phyloP scores from a whole-genome alignment of 2,797 vertebrate genomes.

The Danio choprae region DNA sequence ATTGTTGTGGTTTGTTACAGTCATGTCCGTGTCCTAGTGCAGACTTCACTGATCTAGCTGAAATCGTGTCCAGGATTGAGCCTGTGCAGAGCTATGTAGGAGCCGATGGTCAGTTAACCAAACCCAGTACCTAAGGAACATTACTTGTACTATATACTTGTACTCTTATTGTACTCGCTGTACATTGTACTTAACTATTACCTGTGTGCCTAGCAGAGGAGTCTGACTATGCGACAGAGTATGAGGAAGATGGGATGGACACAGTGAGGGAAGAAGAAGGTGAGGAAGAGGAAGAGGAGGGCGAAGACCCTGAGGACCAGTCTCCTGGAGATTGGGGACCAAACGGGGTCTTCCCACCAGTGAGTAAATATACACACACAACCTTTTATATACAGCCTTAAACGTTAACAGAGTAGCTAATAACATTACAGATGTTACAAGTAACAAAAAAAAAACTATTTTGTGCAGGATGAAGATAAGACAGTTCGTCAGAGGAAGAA shows the following conservation, averaged over 20 bases:
- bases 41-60: slow-evolving; percentile 94
- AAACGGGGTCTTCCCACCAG: slow-evolving; percentile 80
- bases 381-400: neutral
- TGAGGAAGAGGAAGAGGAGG: slow-evolving; percentile 78
- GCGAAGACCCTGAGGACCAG: slow-evolving; percentile 80
- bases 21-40: slow-evolving; percentile 83
- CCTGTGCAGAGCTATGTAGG: slow-evolving; percentile 87
- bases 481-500: slow-evolving; percentile 76
- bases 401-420: neutral
- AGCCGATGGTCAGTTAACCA: slow-evolving; percentile 81
- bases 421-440: neutral
- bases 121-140: too few species aligned
- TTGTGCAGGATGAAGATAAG: slow-evolving; percentile 78
- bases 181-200: neutral
- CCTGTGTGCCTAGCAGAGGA: slow-evolving; percentile 79
- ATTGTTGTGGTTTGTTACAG: slow-evolving; percentile 60
- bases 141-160: neutral
- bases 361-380: slow-evolving; percentile 60
- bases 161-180: neutral
- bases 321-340: slow-evolving; percentile 77
- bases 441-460: neutral
- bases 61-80: slow-evolving; percentile 95
- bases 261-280: slow-evolving; percentile 83
- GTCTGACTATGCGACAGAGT: slow-evolving; percentile 91
- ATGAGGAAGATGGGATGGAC: slow-evolving; percentile 89